Conservation (phyloP, 1,140 invertebrate genomes). For the Drosophila jambulina region DNA sequence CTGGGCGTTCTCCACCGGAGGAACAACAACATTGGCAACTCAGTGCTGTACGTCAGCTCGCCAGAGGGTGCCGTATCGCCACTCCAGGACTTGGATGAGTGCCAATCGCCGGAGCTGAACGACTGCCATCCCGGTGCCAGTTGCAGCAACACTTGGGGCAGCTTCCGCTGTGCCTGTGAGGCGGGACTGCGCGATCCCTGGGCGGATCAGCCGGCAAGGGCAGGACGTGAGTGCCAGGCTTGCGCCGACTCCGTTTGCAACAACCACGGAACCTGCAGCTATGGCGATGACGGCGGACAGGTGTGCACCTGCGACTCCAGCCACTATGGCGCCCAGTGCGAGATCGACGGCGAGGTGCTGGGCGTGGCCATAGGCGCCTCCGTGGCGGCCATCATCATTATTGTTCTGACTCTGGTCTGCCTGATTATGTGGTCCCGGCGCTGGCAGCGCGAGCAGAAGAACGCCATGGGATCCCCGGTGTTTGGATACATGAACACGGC, state of each 20-base stretch:
- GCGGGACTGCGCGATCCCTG: conserved; percentile 92
- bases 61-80: conserved; percentile 91
- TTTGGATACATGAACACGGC: conserved; percentile 93
- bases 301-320: conserved; percentile 93
- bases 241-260: conserved; percentile 93
- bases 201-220: conserved; percentile 87
- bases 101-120: conserved; percentile 92
- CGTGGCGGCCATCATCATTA: conserved; percentile 94
- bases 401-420: conserved; percentile 93
- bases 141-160: conserved; percentile 96
- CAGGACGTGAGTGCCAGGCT: conserved; percentile 91
- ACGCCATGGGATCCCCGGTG: conserved; percentile 90
- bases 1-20: conserved; percentile 92
- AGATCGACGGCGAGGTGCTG: conserved; percentile 95
- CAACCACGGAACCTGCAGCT: conserved; percentile 92
- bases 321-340: conserved; percentile 94
- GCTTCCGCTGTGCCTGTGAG: conserved; percentile 93
- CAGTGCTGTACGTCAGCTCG: conserved; percentile 92
- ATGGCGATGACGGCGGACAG: conserved; percentile 90
- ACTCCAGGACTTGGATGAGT: conserved; percentile 95
- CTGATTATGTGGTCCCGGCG: conserved; percentile 96
- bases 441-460: conserved; percentile 95
- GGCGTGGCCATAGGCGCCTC: conserved; percentile 96
- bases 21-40: conserved; percentile 94
- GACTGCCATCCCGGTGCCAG: conserved; percentile 95